Evolutionary conservation across 1,140 invertebrate species (phyloP).

Genomic region (Triops longicaudatus): DNA sequence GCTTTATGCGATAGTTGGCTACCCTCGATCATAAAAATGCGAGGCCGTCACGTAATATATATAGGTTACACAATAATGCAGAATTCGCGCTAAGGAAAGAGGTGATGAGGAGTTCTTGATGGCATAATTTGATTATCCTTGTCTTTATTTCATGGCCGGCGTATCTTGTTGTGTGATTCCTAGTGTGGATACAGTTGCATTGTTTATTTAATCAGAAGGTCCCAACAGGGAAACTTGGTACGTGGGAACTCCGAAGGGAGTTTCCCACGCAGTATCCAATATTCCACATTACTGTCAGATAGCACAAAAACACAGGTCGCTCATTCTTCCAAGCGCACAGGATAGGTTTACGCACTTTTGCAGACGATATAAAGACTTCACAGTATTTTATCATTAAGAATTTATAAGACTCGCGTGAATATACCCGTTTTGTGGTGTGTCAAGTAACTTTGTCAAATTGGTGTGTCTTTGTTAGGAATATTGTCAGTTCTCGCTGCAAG

Average conservation of each 20-base stretch:
- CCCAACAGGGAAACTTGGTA: background rate
- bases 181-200: background rate
- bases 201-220: conserved; percentile 1
- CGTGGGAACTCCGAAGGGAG: background rate
- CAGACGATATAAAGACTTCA: too few species aligned
- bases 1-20: background rate
- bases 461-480: too few species aligned
- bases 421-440: too few species aligned
- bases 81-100: background rate
- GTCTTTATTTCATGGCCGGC: background rate
- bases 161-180: background rate
- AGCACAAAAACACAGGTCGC: too few species aligned
- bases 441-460: too few species aligned
- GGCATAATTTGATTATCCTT: background rate
- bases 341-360: too few species aligned
- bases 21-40: background rate
- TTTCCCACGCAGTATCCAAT: too few species aligned
- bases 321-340: too few species aligned
- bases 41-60: background rate
- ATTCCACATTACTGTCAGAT: too few species aligned
- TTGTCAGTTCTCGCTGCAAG: too few species aligned
- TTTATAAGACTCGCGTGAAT: too few species aligned
- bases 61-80: background rate
- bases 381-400: too few species aligned
- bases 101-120: background rate